A percentile compares a stretch with the other conserved stretches of the same genome.
These are phyloP conservation scores for Cinclus mexicanus DNA, from an alignment of 2,113 vertebrate species.

Conservation along the genomic window DNA sequence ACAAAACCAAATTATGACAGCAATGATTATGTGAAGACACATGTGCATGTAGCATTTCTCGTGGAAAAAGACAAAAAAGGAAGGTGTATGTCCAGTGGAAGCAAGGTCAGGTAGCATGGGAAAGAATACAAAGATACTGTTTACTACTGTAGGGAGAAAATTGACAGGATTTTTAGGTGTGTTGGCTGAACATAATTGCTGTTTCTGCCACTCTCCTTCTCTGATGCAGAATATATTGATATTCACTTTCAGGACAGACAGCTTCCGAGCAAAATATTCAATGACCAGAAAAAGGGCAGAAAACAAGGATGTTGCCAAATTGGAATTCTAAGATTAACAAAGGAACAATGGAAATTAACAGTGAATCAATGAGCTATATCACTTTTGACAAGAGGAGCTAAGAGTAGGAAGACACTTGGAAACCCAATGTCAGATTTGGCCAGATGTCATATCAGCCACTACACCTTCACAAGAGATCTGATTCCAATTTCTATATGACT, in stretches of 20 bases:
- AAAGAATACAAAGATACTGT: not conserved
- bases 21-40: not conserved
- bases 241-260: not conserved
- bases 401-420: not conserved
- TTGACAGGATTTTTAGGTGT: not conserved
- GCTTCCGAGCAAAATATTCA: not conserved
- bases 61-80: not conserved
- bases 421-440: not conserved
- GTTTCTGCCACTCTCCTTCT: not conserved
- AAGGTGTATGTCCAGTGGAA: not conserved
- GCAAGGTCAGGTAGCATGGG: not conserved
- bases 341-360: not conserved
- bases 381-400: not conserved
- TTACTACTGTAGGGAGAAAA: not conserved
- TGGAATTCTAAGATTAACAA: not conserved
- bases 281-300: not conserved
- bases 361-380: not conserved
- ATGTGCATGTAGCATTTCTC: not conserved
- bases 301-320: not conserved
- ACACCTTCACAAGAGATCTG: not conserved
- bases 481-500: not conserved
- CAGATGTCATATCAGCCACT: not conserved
- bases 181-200: not conserved
- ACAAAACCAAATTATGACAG: not conserved
- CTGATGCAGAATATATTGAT: not conserved